phyloP scores from a whole-genome alignment of 1,140 invertebrate genomes.

The Chrysopa pallens region DNA sequence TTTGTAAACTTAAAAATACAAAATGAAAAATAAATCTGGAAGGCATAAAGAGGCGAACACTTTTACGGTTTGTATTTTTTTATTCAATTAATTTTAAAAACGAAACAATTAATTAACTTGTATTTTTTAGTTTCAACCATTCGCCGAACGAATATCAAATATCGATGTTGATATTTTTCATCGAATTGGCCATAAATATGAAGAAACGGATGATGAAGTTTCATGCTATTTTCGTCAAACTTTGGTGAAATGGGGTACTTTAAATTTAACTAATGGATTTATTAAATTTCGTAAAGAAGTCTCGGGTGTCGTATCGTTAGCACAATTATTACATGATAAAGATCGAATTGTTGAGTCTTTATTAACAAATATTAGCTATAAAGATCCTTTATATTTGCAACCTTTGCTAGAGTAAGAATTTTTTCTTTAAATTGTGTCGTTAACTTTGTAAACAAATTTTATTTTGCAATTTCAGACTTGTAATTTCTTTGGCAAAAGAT shows the following conservation, averaged over 20 bases:
- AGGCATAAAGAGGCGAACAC: conserved; percentile 64
- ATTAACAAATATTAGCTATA: conserved; percentile 47
- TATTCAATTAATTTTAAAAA: conserved; percentile 4
- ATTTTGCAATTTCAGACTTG: conserved; percentile 38
- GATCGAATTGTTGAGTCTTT: conserved; percentile 52
- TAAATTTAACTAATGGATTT: conserved; percentile 73
- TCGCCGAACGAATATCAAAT: conserved; percentile 62
- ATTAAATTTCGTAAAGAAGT: conserved; percentile 54
- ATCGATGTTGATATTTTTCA: conserved; percentile 70
- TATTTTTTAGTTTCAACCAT: conserved; percentile 63
- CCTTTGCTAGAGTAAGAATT: conserved; percentile 61
- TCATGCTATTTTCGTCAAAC: conserved; percentile 64
- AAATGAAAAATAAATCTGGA: conserved; percentile 57
- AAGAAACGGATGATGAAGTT: conserved; percentile 41
- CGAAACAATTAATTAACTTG: conserved; percentile 9
- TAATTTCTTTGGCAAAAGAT: conserved; percentile 70
- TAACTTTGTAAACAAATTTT: conserved; percentile 3
- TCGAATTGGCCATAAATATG: conserved; percentile 51
- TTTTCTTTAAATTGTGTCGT: conserved; percentile 5
- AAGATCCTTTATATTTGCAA: conserved; percentile 53
- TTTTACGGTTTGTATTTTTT: conserved; percentile 47
- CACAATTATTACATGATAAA: conserved; percentile 62
- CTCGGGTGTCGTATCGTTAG: conserved; percentile 46
- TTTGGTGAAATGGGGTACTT: conserved; percentile 69
- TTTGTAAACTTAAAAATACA: conserved; percentile 9